Evolutionary conservation across 1,140 invertebrate species (phyloP).

Genomic region (Zaprionus ghesquierei): DNA sequence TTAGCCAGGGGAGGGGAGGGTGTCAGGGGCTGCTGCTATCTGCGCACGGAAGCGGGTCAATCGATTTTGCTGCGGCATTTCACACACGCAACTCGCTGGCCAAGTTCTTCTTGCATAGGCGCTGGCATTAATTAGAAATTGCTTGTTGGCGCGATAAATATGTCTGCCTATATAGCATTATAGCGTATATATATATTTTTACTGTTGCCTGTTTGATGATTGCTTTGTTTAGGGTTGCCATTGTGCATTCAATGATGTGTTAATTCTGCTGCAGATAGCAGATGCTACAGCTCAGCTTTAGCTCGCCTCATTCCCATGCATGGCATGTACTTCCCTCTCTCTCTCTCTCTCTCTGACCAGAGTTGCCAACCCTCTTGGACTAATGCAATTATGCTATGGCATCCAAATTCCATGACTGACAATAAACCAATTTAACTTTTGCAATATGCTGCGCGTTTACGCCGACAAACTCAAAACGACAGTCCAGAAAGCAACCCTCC

Average conservation of each 20-base stretch:
- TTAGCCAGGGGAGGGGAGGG: neutral
- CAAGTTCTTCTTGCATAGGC: conserved; percentile 37
- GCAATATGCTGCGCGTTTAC: conserved; percentile 66
- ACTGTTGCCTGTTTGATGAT: conserved; percentile 45
- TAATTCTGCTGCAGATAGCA: conserved; percentile 40
- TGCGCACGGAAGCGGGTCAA: conserved; percentile 61
- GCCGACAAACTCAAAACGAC: conserved; percentile 8
- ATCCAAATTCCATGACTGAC: conserved; percentile 55
- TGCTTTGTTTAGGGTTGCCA: conserved; percentile 57
- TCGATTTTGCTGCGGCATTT: conserved; percentile 66
- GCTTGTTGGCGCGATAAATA: conserved; percentile 26
- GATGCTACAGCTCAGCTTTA: conserved; percentile 27
- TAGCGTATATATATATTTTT: neutral
- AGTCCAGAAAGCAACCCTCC: conserved; percentile 22
- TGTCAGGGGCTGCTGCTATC: conserved; percentile 29
- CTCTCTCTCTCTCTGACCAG: neutral
- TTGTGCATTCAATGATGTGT: conserved; percentile 71
- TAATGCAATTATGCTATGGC: conserved; percentile 69
- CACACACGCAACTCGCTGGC: conserved; percentile 35
- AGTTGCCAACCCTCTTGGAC: conserved; percentile 31
- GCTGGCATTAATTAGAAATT: conserved; percentile 74
- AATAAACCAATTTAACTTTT: conserved; percentile 80
- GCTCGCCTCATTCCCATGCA: conserved; percentile 59
- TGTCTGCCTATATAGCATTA: neutral
- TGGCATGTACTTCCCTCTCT: conserved; percentile 12